phyloP scores from a whole-genome alignment of 2,113 vertebrate species.

The Pycnonotus jocosus region DNA sequence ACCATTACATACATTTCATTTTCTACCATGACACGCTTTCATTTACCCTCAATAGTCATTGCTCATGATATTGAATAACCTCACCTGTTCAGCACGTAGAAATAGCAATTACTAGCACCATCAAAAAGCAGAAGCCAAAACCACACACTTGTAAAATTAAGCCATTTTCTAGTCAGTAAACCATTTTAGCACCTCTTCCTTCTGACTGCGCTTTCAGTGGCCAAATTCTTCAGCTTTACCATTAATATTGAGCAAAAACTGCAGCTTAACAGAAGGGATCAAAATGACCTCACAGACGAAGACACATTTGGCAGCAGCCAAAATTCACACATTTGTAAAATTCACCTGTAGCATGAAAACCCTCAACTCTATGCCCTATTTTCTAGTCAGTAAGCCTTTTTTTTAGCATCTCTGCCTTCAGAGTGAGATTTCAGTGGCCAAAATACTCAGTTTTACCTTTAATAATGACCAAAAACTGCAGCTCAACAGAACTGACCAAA shows the following conservation, averaged over 20 bases:
- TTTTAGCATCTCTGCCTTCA: background rate
- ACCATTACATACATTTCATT: too few relatives aligned
- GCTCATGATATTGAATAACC: background rate
- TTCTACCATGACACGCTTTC: background rate
- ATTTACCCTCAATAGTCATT: background rate
- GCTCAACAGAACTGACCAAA: accelerated
- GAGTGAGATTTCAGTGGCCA: accelerated
- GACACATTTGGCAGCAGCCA: too few relatives aligned
- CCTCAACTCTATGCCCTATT: too few relatives aligned
- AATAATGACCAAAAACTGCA: background rate
- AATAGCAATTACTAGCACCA: background rate
- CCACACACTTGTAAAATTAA: too few relatives aligned
- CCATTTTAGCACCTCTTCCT: too few relatives aligned
- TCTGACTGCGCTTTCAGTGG: too few relatives aligned
- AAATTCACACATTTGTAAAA: background rate
- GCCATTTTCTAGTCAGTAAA: too few relatives aligned
- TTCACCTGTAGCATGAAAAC: too few relatives aligned
- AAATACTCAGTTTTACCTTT: background rate
- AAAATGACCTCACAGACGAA: too few relatives aligned
- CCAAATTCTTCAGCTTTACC: too few relatives aligned
- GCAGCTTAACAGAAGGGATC: too few relatives aligned
- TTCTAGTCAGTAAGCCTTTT: background rate
- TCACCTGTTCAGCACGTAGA: background rate
- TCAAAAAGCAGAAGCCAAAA: background rate
- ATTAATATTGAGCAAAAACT: too few relatives aligned